Evolutionary conservation across 2,797 vertebrate genomes (phyloP), one percentile per base, ranked within the genome.

Genomic region (Syngnathus rostellatus): DNA sequence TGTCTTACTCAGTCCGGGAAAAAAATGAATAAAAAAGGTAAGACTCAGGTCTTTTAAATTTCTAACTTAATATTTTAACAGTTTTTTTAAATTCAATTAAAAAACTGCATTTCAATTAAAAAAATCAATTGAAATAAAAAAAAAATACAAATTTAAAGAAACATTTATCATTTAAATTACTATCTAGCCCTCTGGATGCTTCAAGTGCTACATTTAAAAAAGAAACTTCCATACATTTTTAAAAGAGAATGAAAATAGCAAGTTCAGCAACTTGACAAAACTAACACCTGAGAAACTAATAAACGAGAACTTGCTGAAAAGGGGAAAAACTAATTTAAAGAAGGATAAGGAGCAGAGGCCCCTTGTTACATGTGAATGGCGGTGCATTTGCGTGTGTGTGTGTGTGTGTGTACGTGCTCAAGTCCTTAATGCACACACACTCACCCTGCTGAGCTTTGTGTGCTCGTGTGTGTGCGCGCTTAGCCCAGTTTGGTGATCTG

Each of bases 401-500:
- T 23, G 25, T 6, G 11, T 54, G 10, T 23, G 51, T 54, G 51
- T 54, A 25, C 23, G 23, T 38, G 55, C 14, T 25, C 60, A 43
- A 62, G 60, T 62, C 60, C 60, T 62, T 31, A 11, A 45, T 25
- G 21, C 60, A 25, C 40, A 45, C 41, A 45, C 21, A 16, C 60
- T 14, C 12, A 43, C 16, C 41, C 41, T 62, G 41, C 14, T 2
- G 12, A 62, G 41, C 14, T 23, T 16, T 16, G 59, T 14, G 53
- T 12, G 1, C 10, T 6, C 16, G 46, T 6, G 46, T 37, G 55
- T 16, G 12, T 16, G 41, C 2, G n/a, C 58, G n/a, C 58, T 85
- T 93, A 99, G 82, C 95, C 96, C 19, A 99, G 94, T 88, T 99
- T 99, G 68, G 97, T 99, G 89, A 99, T 94, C 78, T 97, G 95